Evolutionary conservation across 2,888 invertebrate genomes (phyloP).

Genomic region (Scaptomyza parva): DNA sequence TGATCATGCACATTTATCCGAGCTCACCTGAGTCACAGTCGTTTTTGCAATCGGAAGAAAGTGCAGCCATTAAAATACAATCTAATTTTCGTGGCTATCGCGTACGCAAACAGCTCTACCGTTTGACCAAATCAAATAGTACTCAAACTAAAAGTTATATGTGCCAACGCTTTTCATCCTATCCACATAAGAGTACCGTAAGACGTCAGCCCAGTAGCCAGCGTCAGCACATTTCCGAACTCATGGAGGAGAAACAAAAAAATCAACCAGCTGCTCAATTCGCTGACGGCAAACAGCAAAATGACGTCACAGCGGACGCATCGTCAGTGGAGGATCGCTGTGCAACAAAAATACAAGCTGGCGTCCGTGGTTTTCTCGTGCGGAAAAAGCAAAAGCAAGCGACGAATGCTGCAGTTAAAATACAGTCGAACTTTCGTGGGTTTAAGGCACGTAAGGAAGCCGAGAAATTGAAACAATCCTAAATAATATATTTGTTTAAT

Average conservation of each 20-base stretch:
- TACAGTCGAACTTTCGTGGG: constrained; percentile 85
- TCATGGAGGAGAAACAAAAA: constrained; percentile 51
- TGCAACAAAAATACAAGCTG: constrained; percentile 84
- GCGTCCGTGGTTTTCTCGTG: constrained; percentile 83
- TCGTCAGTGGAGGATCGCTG: constrained; percentile 78
- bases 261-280: constrained; percentile 11
- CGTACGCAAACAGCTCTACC: constrained; percentile 85
- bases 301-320: constrained; percentile 27
- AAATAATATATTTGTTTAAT: constrained; percentile 36
- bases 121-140: constrained; percentile 41
- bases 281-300: constrained; percentile 25
- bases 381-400: constrained; percentile 83
- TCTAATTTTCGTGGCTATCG: constrained; percentile 87
- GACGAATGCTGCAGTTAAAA: constrained; percentile 84
- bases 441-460: constrained; percentile 84
- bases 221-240: constrained; percentile 5
- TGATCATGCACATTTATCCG: constrained; percentile 84
- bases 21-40: constrained; percentile 83
- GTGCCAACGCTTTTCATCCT: constrained; percentile 30
- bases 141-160: constrained; percentile 37
- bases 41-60: constrained; percentile 81
- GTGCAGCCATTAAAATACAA: constrained; percentile 86
- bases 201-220: constrained; percentile 62
- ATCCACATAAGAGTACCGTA: constrained; percentile 30
- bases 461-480: constrained; percentile 80